Percentiles rank a stretch among this genome's conserved stretches.
Conservation (phyloP, 2,797 vertebrate genomes). For the Loriculus beryllinus region DNA sequence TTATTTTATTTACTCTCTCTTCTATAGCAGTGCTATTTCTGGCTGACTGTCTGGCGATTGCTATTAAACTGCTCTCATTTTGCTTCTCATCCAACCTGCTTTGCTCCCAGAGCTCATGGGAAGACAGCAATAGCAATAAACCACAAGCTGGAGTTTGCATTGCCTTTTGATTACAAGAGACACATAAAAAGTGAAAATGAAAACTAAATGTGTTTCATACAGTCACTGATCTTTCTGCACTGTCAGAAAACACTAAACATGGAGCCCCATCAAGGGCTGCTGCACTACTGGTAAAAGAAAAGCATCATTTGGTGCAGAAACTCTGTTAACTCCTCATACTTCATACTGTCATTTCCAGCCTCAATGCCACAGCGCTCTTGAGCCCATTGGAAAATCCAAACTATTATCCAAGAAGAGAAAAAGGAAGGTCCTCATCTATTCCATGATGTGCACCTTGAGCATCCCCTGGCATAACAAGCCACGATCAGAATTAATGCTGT, state of each 20-base stretch:
- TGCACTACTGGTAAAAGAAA: not conserved
- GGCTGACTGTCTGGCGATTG: not conserved
- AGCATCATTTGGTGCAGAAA: not conserved
- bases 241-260: not conserved
- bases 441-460: not conserved
- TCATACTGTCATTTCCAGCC: not conserved
- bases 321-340: slow-evolving; percentile 21
- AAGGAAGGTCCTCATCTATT: not conserved
- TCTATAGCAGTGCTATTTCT: slow-evolving; percentile 29
- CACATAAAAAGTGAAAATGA: slow-evolving; percentile 25
- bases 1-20: slow-evolving; percentile 34
- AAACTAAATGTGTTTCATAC: not conserved
- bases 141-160: not conserved
- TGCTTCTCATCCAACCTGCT: slow-evolving; percentile 29
- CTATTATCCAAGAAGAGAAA: not conserved
- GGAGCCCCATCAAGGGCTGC: not conserved
- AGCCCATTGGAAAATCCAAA: not conserved
- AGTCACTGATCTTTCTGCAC: not conserved
- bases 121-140: slow-evolving; percentile 38
- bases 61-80: slow-evolving; percentile 18
- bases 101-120: slow-evolving; percentile 18
- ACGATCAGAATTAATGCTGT: not conserved
- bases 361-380: rapidly evolving
- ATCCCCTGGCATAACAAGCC: not conserved
- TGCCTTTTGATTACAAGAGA: slow-evolving; percentile 32